phyloP scores from a whole-genome alignment of 2,888 invertebrate species.

The Drosophila meridionalis region DNA sequence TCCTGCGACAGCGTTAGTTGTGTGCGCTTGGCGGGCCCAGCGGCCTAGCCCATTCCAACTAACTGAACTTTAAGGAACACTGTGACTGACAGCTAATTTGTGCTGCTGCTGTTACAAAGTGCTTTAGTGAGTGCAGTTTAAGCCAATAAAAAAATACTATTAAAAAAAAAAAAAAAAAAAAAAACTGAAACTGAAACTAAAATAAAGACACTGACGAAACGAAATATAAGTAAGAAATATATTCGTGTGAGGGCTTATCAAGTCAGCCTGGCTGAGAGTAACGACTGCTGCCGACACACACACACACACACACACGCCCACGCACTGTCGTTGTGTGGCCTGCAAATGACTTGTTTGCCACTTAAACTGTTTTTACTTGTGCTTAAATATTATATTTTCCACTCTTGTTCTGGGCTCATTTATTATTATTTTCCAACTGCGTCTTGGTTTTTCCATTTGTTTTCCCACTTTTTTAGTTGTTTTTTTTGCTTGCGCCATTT shows the following conservation, averaged over 20 bases:
- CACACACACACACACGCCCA: constrained; percentile 19
- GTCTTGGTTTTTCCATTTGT: constrained; percentile 21
- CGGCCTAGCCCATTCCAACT: neutral
- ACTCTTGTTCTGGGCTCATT: constrained; percentile 4
- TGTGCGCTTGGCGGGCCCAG: constrained; percentile 61
- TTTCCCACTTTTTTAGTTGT: constrained; percentile 22
- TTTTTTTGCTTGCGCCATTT: constrained; percentile 50
- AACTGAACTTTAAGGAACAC: constrained; percentile 15
- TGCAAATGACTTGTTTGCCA: constrained; percentile 71
- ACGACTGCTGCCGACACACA: constrained; percentile 35
- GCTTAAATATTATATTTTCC: constrained; percentile 27
- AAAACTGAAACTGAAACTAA: neutral
- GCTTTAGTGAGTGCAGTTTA: constrained; percentile 43
- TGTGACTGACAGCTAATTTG: constrained; percentile 6
- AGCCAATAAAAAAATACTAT: constrained; percentile 9
- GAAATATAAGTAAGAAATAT: constrained; percentile 8
- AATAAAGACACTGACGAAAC: neutral
- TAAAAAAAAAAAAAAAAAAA: too few relatives aligned
- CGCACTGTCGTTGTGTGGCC: constrained; percentile 33
- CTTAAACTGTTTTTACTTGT: constrained; percentile 55
- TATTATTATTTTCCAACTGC: constrained; percentile 22
- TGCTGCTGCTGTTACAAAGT: constrained; percentile 24
- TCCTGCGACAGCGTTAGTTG: constrained; percentile 76
- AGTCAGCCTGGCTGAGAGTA: constrained; percentile 37
- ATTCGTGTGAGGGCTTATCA: constrained; percentile 48